Conservation (phyloP, 1,140 invertebrate species). For the Acromyrmex echinatior region DNA sequence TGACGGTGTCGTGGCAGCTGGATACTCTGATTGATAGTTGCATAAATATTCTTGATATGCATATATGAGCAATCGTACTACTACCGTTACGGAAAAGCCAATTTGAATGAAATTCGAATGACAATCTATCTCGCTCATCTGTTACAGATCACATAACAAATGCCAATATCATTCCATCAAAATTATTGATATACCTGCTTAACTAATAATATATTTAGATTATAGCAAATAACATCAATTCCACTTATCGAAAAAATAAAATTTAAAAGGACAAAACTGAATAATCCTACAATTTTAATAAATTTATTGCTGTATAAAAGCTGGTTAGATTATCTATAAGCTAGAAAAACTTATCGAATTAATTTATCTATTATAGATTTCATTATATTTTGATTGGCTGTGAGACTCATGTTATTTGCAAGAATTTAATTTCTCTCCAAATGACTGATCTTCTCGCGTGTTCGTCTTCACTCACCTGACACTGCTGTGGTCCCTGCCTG, state of each 20-base stretch:
- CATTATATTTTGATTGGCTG: neutral
- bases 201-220: neutral
- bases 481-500: conserved; percentile 93
- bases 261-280: neutral
- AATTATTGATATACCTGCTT: conserved; percentile 40
- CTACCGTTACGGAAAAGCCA: conserved; percentile 2
- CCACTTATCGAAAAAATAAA: neutral
- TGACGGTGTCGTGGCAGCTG: neutral
- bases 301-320: neutral
- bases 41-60: conserved; percentile 19
- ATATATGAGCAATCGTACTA: conserved; percentile 29
- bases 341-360: neutral
- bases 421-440: neutral
- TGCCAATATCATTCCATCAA: conserved; percentile 38
- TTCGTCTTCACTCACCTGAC: conserved; percentile 88
- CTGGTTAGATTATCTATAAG: neutral
- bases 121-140: conserved; percentile 32
- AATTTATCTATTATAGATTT: neutral
- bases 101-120: conserved; percentile 50
- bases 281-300: neutral
- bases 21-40: conserved; percentile 42
- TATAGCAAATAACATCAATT: conserved; percentile 11
- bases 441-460: neutral
- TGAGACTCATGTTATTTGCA: neutral
- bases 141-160: conserved; percentile 38